Base-by-base conservation (phyloP, 1,140 invertebrate genomes). In the Ceratitis capitata region DNA sequence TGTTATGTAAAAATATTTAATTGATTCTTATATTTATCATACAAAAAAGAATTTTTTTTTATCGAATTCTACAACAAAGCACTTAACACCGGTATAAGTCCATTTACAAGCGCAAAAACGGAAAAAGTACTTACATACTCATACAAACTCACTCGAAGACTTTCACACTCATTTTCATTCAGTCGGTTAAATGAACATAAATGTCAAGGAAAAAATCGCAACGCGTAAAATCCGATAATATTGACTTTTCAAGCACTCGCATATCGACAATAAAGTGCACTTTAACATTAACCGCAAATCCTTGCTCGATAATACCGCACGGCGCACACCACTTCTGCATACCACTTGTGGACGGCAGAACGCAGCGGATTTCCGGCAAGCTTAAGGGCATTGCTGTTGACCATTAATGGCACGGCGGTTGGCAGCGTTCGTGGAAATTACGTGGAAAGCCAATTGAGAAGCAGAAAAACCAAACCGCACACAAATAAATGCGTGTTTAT, bases 241-340 rank as follows among this genome's bases (percentile, higher is more conserved):
- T 69, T 69, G 61, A 35, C 61, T 69, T 69, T 69, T 69, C 14
- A 35, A 69, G 61, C 61, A 69, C 61, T 69, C 61, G 61, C 61
- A 35, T 69, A 69, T 69, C 32, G 35, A 29, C 58, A 10, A n/a
- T 14, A 69, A 69, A 69, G 61, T 69, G 61, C 61, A 69, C 61
- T 69, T 19, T 69, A 19, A 39, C 61, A 35, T 69, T 69, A 69
- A 69, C 61, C 61, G 29, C 61, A 69, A 69, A 69, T 69, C 61
- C 61, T 69, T 69, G 61, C 29, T 19, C 39, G 61, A 29, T 29
- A 69, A 69, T 32, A 19, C 16, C 32, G 32, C 16, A 32, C 51
- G 9, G 3, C 61, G 58, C 58, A 64, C 58, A 10, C 29, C 58
- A 19, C 16, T 35, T 64, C 32, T 19, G 14, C n/a, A 6, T 16